These are phyloP conservation scores for Rhinolophus sinicus DNA, from an alignment of 2,113 vertebrate genomes.

Conservation along the genomic window DNA sequence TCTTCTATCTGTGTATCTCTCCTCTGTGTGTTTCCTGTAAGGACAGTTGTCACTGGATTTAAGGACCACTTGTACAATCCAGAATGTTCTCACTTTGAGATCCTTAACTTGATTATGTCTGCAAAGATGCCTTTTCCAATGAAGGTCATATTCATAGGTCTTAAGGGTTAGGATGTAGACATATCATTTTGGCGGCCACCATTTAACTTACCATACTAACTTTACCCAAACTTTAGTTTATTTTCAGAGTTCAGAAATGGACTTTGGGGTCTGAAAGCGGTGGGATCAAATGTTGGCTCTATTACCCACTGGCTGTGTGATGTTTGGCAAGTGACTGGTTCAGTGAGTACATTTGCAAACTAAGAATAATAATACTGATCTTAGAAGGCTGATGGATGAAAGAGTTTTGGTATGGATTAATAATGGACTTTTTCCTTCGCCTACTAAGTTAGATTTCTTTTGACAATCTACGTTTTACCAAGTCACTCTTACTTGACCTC, in stretches of 20 bases:
- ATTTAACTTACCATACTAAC: neutral
- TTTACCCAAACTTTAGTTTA: neutral
- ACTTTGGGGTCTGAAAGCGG: neutral
- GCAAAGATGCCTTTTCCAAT: neutral
- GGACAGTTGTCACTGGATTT: neutral
- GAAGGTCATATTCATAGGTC: neutral
- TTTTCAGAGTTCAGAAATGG: neutral
- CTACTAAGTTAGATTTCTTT: neutral
- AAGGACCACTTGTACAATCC: neutral
- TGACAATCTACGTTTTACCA: neutral
- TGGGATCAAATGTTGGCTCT: neutral
- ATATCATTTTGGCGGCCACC: neutral
- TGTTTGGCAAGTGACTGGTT: neutral
- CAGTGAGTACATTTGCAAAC: neutral
- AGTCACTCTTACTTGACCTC: neutral
- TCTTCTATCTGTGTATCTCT: neutral
- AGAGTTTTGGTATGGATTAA: neutral
- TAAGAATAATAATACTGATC: neutral
- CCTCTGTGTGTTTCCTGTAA: neutral
- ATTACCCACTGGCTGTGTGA: neutral
- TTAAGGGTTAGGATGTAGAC: neutral
- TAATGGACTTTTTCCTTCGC: neutral
- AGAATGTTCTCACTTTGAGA: neutral
- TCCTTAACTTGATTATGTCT: neutral
- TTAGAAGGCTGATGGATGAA: neutral